phyloP scores from a whole-genome alignment of 2,888 invertebrate genomes.

The Holacanthella duospinosa region DNA sequence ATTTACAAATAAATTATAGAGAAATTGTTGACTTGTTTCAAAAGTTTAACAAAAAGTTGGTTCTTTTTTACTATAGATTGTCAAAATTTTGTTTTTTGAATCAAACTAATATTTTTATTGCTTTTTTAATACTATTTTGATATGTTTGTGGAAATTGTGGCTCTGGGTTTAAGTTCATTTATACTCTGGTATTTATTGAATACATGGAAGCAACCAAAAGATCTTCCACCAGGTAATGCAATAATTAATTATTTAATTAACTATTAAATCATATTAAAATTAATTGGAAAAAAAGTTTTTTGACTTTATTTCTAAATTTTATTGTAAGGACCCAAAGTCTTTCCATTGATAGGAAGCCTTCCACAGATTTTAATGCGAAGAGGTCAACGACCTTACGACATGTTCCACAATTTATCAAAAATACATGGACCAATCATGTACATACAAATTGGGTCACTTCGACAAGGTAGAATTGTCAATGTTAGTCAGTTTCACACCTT shows the following conservation, averaged over 20 bases:
- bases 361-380: background rate
- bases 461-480: background rate
- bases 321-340: background rate
- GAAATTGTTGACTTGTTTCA: too few species aligned
- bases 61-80: too few species aligned
- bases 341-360: slow-evolving; percentile 1
- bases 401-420: background rate
- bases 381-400: background rate
- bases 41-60: too few species aligned
- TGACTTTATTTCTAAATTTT: background rate
- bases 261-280: background rate
- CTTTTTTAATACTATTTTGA: too few species aligned
- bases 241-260: background rate
- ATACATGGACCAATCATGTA: background rate
- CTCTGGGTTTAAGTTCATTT: background rate
- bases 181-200: background rate
- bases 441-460: background rate
- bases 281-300: background rate
- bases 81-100: too few species aligned
- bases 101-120: too few species aligned
- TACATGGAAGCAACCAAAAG: background rate
- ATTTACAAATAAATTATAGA: too few species aligned
- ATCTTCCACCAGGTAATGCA: background rate
- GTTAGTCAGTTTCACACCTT: background rate
- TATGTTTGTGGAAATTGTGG: background rate